These are phyloP conservation scores for Zaprionus bogoriensis DNA, from an alignment of 2,888 invertebrate genomes.

Conservation along the genomic window DNA sequence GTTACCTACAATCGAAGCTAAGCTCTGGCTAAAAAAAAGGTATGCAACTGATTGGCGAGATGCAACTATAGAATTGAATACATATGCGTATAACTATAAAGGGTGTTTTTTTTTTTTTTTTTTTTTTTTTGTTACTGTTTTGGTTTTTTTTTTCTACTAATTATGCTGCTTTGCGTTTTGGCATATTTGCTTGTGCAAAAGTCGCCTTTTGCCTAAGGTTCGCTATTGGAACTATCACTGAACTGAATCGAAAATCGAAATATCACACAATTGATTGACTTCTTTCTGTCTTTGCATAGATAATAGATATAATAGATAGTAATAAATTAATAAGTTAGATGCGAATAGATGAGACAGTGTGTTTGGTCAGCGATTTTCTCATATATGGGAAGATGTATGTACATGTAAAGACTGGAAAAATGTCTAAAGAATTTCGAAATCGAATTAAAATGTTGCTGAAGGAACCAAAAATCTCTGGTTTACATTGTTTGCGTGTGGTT, in stretches of 20 bases:
- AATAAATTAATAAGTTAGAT: slow-evolving; percentile 44
- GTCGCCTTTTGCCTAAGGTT: slow-evolving; percentile 27
- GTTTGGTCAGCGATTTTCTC: slow-evolving; percentile 1
- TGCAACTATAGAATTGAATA: too few relatives aligned
- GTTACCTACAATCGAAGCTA: slow-evolving; percentile 44
- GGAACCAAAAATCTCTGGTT: slow-evolving; percentile 51
- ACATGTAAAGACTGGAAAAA: slow-evolving; percentile 10
- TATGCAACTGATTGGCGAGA: too few relatives aligned
- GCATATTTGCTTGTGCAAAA: slow-evolving; percentile 42
- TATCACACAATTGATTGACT: slow-evolving; percentile 55
- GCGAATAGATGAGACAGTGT: slow-evolving; percentile 5
- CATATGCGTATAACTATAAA: neutral
- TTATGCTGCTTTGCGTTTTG: slow-evolving; percentile 30
- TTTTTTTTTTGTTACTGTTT: neutral
- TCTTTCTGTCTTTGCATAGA: neutral
- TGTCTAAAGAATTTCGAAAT: slow-evolving; percentile 51
- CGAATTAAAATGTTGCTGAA: slow-evolving; percentile 51
- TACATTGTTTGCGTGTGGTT: slow-evolving; percentile 63
- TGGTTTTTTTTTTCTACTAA: neutral
- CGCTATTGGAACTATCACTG: slow-evolving; percentile 50
- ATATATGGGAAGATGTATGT: slow-evolving; percentile 17
- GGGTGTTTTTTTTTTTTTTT: neutral
- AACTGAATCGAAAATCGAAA: slow-evolving; percentile 40
- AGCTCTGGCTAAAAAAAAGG: slow-evolving; percentile 21
- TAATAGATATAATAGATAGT: slow-evolving; percentile 15